Conservation (phyloP, 2,113 vertebrate genomes). For the Charina bottae region DNA sequence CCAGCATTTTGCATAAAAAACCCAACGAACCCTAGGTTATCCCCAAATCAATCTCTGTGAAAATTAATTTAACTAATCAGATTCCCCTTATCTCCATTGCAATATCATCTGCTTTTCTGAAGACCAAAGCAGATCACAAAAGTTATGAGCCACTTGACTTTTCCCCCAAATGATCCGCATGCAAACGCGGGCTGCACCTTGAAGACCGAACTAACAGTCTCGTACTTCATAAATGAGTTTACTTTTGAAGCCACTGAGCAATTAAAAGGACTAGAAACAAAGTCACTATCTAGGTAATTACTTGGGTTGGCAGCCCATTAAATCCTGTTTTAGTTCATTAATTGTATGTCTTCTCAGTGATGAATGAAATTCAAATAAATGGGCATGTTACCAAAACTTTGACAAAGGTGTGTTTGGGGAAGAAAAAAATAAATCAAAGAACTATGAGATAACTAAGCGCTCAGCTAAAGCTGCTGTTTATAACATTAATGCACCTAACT, state of each 20-base stretch:
- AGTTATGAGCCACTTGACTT: conserved; percentile 43
- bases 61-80: conserved; percentile 75
- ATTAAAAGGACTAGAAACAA: not conserved
- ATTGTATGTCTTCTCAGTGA: not conserved
- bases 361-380: not conserved
- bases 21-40: conserved; percentile 25
- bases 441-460: not conserved
- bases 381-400: not conserved
- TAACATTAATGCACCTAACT: not conserved
- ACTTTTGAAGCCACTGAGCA: not conserved
- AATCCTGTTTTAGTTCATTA: conserved; percentile 5
- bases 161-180: conserved; percentile 42
- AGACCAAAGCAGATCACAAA: conserved; percentile 55
- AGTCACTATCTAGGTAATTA: conserved; percentile 15
- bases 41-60: conserved; percentile 67
- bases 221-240: not conserved
- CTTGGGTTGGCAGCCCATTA: not conserved
- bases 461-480: not conserved
- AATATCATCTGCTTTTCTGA: conserved; percentile 61
- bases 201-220: conserved; percentile 26
- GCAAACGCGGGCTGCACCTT: conserved; percentile 26
- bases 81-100: conserved; percentile 62
- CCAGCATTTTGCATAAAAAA: conserved; percentile 49
- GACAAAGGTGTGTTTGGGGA: not conserved
- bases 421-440: not conserved